phyloP scores from a whole-genome alignment of 2,888 invertebrate genomes.

The Lomographa bimaculata region DNA sequence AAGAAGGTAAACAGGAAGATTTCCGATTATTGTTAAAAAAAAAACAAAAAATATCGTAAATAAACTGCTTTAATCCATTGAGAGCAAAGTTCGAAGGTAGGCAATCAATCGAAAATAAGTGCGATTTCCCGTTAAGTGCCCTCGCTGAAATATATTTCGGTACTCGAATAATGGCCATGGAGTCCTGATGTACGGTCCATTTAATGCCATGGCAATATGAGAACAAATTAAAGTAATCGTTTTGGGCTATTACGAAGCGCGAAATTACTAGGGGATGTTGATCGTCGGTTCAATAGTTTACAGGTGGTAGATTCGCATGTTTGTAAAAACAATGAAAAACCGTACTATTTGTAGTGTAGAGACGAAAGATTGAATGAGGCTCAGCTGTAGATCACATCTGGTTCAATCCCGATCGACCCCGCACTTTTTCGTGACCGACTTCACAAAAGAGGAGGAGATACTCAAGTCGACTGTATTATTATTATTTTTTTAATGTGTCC shows the following conservation, averaged over 20 bases:
- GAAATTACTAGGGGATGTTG: conserved; percentile 28
- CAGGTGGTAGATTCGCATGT: too few species aligned
- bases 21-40: too few species aligned
- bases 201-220: conserved; percentile 46
- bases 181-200: conserved; percentile 53
- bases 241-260: conserved; percentile 38
- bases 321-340: too few species aligned
- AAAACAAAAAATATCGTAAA: conserved; percentile 1
- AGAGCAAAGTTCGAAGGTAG: conserved; percentile 11
- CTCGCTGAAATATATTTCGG: conserved; percentile 28
- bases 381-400: too few species aligned
- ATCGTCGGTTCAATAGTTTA: conserved; percentile 17
- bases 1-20: too few species aligned
- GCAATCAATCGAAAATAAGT: conserved; percentile 28
- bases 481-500: too few species aligned
- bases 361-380: too few species aligned
- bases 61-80: conserved; percentile 2
- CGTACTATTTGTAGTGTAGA: too few species aligned
- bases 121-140: conserved; percentile 27
- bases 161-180: conserved; percentile 45
- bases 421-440: too few species aligned
- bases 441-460: too few species aligned
- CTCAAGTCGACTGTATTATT: too few species aligned
- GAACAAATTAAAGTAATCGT: conserved; percentile 52
- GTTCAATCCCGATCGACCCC: too few species aligned